Evolutionary conservation across 2,797 vertebrate species (phyloP).

Genomic region (Ctenosaura bakeri): DNA sequence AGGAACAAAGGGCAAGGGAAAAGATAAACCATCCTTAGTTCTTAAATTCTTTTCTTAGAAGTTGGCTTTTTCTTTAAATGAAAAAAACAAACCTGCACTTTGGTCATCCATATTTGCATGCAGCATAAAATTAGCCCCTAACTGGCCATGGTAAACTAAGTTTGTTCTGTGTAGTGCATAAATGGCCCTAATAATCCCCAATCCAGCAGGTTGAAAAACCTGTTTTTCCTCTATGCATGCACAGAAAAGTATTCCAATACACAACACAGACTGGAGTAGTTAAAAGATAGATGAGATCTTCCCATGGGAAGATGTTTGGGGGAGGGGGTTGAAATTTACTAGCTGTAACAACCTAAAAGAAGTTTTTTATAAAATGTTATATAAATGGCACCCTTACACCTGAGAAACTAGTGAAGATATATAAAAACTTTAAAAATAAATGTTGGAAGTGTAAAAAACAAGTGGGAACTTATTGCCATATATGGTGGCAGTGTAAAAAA

Average conservation of each 20-base stretch:
- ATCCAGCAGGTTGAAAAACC: background rate
- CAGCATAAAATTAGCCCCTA: background rate
- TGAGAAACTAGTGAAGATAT: no score
- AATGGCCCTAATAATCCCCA: background rate
- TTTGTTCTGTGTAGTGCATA: background rate
- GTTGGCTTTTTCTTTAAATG: background rate
- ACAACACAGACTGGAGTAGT: background rate
- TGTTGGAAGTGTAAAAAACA: no score
- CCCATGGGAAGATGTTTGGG: no score
- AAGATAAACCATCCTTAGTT: background rate
- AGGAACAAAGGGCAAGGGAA: background rate
- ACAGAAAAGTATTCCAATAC: background rate
- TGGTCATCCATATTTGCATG: background rate
- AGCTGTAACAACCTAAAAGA: no score
- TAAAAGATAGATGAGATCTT: background rate
- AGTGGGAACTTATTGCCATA: no score
- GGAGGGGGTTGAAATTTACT: no score
- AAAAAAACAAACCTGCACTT: background rate
- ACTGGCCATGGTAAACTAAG: background rate
- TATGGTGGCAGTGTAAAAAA: no score
- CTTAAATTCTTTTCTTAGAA: background rate
- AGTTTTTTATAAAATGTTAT: no score
- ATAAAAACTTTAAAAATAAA: no score
- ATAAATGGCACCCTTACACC: no score
- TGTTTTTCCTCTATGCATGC: background rate